Conservation (phyloP, 2,888 invertebrate genomes). For the Drosophila longiperda region DNA sequence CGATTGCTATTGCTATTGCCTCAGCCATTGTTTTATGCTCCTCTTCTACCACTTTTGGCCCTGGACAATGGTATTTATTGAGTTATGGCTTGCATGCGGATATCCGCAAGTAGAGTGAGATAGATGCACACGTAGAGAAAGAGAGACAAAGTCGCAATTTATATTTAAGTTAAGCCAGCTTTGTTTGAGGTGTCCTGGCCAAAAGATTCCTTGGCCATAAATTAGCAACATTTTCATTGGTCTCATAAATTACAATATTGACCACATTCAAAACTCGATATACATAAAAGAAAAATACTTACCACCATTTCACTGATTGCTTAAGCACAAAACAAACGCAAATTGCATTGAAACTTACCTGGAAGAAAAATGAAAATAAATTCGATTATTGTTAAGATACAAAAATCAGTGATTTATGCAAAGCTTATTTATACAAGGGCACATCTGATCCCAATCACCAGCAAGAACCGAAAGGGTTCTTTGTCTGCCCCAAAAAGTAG, state of each 20-base stretch:
- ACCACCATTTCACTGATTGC: slow-evolving; percentile 33
- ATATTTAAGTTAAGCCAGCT: slow-evolving; percentile 53
- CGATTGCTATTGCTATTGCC: slow-evolving; percentile 30
- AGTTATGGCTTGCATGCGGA: slow-evolving; percentile 81
- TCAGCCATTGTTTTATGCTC: slow-evolving; percentile 43
- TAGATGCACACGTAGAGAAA: slow-evolving; percentile 17
- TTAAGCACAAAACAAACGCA: slow-evolving; percentile 16
- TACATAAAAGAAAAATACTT: slow-evolving; percentile 54
- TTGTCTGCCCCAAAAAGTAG: slow-evolving; percentile 23
- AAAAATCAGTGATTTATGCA: slow-evolving; percentile 42
- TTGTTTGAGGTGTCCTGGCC: slow-evolving; percentile 70
- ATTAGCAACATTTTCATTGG: slow-evolving; percentile 73
- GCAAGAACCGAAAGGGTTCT: background rate
- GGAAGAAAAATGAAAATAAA: slow-evolving; percentile 38
- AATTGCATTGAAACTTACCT: slow-evolving; percentile 63
- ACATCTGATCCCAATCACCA: background rate
- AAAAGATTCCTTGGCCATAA: slow-evolving; percentile 61
- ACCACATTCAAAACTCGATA: slow-evolving; percentile 12
- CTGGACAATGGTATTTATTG: slow-evolving; percentile 77
- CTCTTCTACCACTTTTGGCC: slow-evolving; percentile 54
- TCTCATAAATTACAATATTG: slow-evolving; percentile 59
- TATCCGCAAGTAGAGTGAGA: slow-evolving; percentile 66
- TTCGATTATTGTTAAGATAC: slow-evolving; percentile 28
- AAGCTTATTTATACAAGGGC: slow-evolving; percentile 16
- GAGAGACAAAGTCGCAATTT: slow-evolving; percentile 49